phyloP scores from a whole-genome alignment of 2,888 invertebrate genomes.

The Rotaria magnacalcarata region DNA sequence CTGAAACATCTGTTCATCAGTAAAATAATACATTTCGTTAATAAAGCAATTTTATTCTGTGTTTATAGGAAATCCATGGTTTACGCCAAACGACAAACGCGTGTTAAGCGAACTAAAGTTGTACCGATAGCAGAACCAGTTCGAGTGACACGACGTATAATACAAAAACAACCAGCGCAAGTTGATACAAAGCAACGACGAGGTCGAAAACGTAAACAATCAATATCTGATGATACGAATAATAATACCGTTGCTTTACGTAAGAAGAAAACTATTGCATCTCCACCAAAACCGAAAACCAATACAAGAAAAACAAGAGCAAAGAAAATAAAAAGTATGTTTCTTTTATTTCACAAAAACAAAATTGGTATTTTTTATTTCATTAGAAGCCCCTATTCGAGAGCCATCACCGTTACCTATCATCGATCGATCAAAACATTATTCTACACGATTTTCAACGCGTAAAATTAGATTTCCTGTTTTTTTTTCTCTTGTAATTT shows the following conservation, averaged over 20 bases:
- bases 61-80: neutral
- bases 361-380: neutral
- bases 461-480: neutral
- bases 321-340: neutral
- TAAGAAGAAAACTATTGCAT: neutral
- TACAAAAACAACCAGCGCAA: neutral
- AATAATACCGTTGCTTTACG: neutral
- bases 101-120: neutral
- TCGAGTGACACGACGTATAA: neutral
- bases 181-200: neutral
- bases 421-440: constrained; percentile 4
- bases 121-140: neutral
- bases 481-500: neutral
- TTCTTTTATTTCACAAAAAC: neutral
- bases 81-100: neutral
- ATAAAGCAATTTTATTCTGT: neutral
- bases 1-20: neutral
- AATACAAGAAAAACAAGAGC: neutral
- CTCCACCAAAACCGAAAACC: neutral
- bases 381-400: neutral
- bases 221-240: neutral
- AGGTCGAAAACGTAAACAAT: constrained; percentile 8
- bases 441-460: constrained; percentile 9
- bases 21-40: neutral
- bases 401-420: constrained; percentile 24